These are phyloP conservation scores for Mesitornis unicolor DNA, from an alignment of 2,113 vertebrate species.

Conservation along the genomic window DNA sequence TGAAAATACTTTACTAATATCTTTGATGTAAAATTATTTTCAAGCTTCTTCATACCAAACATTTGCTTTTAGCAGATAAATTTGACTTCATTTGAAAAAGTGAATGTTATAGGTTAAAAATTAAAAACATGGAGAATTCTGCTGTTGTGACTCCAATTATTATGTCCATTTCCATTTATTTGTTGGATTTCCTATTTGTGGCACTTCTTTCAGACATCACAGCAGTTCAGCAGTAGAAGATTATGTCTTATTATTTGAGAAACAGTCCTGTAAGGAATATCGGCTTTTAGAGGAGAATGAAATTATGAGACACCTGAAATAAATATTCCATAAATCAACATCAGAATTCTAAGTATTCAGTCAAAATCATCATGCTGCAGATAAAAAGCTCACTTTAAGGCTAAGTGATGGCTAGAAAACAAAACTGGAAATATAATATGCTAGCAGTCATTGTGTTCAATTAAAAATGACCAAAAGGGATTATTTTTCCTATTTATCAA, in stretches of 20 bases:
- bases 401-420: background rate
- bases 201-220: background rate
- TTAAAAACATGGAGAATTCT: background rate
- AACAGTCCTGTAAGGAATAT: background rate
- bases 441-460: background rate
- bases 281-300: background rate
- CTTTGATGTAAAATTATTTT: background rate
- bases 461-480: background rate
- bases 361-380: background rate
- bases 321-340: background rate
- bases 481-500: background rate
- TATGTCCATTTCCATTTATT: background rate
- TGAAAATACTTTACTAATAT: background rate
- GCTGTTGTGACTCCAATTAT: background rate
- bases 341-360: background rate
- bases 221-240: background rate
- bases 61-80: background rate
- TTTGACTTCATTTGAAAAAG: background rate
- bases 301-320: background rate
- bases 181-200: background rate
- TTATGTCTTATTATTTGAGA: background rate
- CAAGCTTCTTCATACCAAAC: background rate
- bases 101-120: background rate
- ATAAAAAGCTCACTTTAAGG: background rate
- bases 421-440: background rate